These are phyloP conservation scores for Crotalus adamanteus DNA, from an alignment of 2,797 vertebrate species.

Conservation along the genomic window DNA sequence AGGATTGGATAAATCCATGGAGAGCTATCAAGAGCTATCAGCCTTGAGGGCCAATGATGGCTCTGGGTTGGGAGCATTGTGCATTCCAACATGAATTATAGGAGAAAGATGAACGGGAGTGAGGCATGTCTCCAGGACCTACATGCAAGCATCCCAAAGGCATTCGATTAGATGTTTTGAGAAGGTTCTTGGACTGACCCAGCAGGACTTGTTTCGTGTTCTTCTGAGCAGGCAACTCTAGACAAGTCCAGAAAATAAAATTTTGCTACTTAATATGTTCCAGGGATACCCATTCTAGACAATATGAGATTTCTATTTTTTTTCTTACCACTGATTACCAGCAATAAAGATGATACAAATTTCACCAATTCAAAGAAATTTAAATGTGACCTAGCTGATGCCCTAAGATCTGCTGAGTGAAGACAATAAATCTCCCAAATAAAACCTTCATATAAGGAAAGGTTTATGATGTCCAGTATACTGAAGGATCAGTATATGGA, in stretches of 20 bases:
- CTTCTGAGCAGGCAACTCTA: not conserved
- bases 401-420: not conserved
- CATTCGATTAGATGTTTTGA: not conserved
- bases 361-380: not conserved
- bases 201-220: not conserved
- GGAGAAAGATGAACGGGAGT: not conserved
- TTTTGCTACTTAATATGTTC: not conserved
- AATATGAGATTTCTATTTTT: not conserved
- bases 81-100: not conserved
- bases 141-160: not conserved
- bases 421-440: not conserved
- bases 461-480: not conserved
- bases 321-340: not conserved
- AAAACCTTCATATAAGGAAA: not conserved
- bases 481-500: not conserved
- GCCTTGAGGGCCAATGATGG: not conserved
- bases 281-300: not conserved
- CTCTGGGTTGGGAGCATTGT: not conserved
- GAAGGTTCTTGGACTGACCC: not conserved
- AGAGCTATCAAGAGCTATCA: not conserved
- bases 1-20: not conserved
- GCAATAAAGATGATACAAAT: not conserved
- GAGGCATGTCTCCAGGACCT: not conserved
- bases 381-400: not conserved
- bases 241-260: not conserved